Evolutionary conservation across 2,888 invertebrate species (phyloP).

Genomic region (Eumacrocentrus americanus): DNA sequence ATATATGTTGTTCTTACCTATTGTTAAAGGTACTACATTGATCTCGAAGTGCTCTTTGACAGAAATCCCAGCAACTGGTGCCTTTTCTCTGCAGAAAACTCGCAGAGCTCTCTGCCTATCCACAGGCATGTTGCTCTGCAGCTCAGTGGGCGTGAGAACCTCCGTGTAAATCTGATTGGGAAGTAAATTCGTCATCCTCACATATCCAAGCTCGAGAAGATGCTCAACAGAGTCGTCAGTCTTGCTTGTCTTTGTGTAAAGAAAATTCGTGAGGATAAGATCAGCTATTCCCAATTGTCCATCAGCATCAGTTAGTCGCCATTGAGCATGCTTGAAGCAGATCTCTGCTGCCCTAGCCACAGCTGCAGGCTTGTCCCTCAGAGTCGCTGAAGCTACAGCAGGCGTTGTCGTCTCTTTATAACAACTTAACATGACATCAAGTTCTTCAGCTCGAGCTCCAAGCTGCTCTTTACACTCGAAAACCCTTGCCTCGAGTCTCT

Average conservation of each 20-base stretch:
- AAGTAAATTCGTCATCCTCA: slow-evolving; percentile 92
- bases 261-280: slow-evolving; percentile 91
- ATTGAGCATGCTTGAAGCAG: slow-evolving; percentile 97
- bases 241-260: slow-evolving; percentile 95
- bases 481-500: slow-evolving; percentile 76
- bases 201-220: slow-evolving; percentile 92
- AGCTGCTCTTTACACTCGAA: slow-evolving; percentile 90
- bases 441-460: slow-evolving; percentile 86
- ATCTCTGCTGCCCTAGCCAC: slow-evolving; percentile 90
- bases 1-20: slow-evolving; percentile 62
- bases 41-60: slow-evolving; percentile 99
- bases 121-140: slow-evolving; percentile 86
- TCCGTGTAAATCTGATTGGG: slow-evolving; percentile 95
- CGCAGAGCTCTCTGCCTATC: slow-evolving; percentile 86
- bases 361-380: slow-evolving; percentile 74
- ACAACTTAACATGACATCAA: slow-evolving; percentile 94
- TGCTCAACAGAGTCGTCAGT: slow-evolving; percentile 98
- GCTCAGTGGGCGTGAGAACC: slow-evolving; percentile 79
- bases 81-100: slow-evolving; percentile 93
- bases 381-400: slow-evolving; percentile 64
- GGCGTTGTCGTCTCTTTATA: slow-evolving; percentile 81
- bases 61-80: slow-evolving; percentile 98
- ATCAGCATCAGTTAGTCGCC: slow-evolving; percentile 96
- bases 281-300: slow-evolving; percentile 98
- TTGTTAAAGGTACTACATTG: slow-evolving; percentile 92